Evolutionary conservation across 2,888 invertebrate genomes (phyloP), one percentile per base, ranked within the genome.

Genomic region (Parapristionchus giblindavisi): DNA sequence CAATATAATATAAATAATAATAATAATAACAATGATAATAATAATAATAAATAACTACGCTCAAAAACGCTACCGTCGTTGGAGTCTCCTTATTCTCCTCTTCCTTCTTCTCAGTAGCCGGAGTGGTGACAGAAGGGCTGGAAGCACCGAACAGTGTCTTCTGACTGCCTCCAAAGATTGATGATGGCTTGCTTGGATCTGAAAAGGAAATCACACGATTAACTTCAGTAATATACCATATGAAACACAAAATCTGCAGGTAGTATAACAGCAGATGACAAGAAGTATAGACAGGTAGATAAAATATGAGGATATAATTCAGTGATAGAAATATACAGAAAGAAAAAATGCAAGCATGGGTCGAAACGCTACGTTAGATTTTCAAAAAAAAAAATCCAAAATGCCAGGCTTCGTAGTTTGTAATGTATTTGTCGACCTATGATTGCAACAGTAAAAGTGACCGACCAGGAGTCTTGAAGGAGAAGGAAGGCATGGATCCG

Each of bases 21-120:
- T n/a, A n/a, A n/a, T n/a, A n/a, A n/a, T n/a, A n/a, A n/a, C n/a
- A n/a, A n/a, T n/a, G n/a, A n/a, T n/a, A n/a, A n/a, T n/a, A n/a
- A n/a, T n/a, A n/a, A n/a, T n/a, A n/a, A n/a, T n/a, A n/a, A n/a
- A n/a, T n/a, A n/a, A n/a, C n/a, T n/a, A n/a, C n/a, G n/a, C n/a
- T n/a, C n/a, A n/a, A n/a, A n/a, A n/a, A n/a, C n/a, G n/a, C 48
- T 56, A 56, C 56, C 21, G 36, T 71, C 14, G 40, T 29, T 17
- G 70, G 70, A 27, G 70, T 56, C 8, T 71, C 58, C 32, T 78
- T 70, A 60, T 79, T 75, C 36, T 75, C 75, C 17, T 74, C 78
- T 52, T 76, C 75, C 54, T 76, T 74, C n/a, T 72, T 75, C 40
- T 74, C 52, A 58, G 78, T 60, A 29, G 74, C 38, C 14, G 75